Conservation (phyloP, 2,888 invertebrate species). For the Plagiodera versicolora region DNA sequence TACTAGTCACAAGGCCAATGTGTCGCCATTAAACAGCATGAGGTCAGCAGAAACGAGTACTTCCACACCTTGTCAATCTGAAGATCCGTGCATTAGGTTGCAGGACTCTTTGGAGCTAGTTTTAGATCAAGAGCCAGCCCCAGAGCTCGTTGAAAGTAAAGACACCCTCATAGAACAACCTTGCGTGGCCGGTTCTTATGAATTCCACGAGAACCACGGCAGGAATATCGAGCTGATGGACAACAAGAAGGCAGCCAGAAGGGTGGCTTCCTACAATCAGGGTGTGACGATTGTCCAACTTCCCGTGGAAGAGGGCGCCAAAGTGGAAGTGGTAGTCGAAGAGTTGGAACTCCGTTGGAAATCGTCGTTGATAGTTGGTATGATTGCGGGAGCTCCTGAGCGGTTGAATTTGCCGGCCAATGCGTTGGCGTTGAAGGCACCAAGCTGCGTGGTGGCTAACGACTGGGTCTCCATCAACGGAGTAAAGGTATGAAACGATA, state of each 20-base stretch:
- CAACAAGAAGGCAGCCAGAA: conserved; percentile 68
- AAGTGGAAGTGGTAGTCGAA: conserved; percentile 53
- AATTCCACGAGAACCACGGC: conserved; percentile 82
- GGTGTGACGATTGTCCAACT: conserved; percentile 69
- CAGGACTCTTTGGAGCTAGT: conserved; percentile 67
- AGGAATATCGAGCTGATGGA: conserved; percentile 73
- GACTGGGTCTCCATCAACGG: conserved; percentile 84
- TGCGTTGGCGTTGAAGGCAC: conserved; percentile 75
- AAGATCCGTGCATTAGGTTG: too few relatives aligned
- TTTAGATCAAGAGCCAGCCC: conserved; percentile 53
- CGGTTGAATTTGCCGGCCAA: conserved; percentile 67
- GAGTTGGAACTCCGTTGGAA: conserved; percentile 59
- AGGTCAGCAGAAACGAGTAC: conserved; percentile 11
- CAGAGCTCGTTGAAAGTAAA: conserved; percentile 24
- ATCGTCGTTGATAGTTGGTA: conserved; percentile 74
- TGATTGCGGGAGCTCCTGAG: conserved; percentile 73
- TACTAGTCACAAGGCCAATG: conserved; percentile 62
- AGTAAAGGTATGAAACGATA: too few relatives aligned
- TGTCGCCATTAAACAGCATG: conserved; percentile 54
- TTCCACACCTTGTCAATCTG: too few relatives aligned
- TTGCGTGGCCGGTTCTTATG: conserved; percentile 53
- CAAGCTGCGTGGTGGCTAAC: conserved; percentile 80
- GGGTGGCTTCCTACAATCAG: conserved; percentile 83
- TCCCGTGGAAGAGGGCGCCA: conserved; percentile 48
- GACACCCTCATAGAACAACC: conserved; percentile 2